Evolutionary conservation across 2,113 vertebrate species (phyloP).

Genomic region (Rhinichthys klamathensis): DNA sequence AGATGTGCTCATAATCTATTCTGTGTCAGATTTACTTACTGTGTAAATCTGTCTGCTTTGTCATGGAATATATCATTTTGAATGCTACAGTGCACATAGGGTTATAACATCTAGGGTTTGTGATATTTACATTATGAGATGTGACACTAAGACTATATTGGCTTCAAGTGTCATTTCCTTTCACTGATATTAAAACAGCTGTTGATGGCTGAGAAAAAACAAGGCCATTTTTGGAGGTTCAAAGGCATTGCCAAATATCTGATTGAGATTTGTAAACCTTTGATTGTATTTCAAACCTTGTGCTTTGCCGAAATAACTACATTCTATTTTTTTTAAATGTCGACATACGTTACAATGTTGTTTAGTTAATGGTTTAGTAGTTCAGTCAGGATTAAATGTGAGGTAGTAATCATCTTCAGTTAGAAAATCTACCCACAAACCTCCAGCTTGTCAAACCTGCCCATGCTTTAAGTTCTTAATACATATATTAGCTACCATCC

Average conservation of each 20-base stretch:
- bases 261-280: constrained; percentile 27
- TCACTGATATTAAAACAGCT: constrained; percentile 55
- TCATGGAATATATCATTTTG: background rate
- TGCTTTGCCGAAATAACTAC: constrained; percentile 62
- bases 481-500: background rate
- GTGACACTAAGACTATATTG: constrained; percentile 56
- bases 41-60: background rate
- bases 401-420: constrained; percentile 65
- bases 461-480: background rate
- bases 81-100: constrained; percentile 17
- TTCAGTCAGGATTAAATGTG: constrained; percentile 53
- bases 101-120: background rate
- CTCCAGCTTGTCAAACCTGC: constrained; percentile 4
- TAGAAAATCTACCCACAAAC: constrained; percentile 53
- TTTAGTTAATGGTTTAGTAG: background rate
- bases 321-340: constrained; percentile 46
- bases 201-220: constrained; percentile 54
- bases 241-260: constrained; percentile 20
- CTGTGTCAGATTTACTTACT: background rate
- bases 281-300: constrained; percentile 50
- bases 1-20: constrained; percentile 8
- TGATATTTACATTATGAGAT: constrained; percentile 62
- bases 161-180: constrained; percentile 59
- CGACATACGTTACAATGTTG: constrained; percentile 35
- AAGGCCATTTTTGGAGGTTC: constrained; percentile 53